A percentile compares a stretch with the other conserved stretches of the same genome.
phyloP scores from a whole-genome alignment of 1,140 invertebrate genomes.

The Bombus polaris region DNA sequence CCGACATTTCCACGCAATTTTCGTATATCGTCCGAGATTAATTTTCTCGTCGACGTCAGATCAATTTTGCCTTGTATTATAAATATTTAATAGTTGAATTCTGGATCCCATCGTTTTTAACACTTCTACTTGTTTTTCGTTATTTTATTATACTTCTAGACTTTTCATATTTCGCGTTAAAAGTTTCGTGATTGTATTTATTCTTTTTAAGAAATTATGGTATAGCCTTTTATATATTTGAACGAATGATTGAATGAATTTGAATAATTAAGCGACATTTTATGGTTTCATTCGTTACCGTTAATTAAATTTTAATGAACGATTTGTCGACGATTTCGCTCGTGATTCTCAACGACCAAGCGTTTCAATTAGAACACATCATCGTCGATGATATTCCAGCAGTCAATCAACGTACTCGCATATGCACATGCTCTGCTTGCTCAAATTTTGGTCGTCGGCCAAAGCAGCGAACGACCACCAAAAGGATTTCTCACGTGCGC shows the following conservation, averaged over 20 bases:
- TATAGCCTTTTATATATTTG: no score
- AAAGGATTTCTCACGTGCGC: neutral
- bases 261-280: neutral
- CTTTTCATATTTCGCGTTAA: no score
- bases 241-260: no score
- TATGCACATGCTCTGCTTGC: no score
- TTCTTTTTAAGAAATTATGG: no score
- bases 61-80: neutral
- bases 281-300: neutral
- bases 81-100: neutral
- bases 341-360: no score
- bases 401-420: neutral
- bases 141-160: neutral
- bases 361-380: no score
- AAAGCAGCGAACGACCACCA: neutral
- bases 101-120: neutral
- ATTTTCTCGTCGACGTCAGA: neutral
- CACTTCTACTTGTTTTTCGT: neutral
- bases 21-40: neutral
- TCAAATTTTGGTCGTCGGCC: slow-evolving; percentile 25
- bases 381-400: neutral
- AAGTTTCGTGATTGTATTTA: no score
- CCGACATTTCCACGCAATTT: neutral
- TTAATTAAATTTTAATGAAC: neutral
- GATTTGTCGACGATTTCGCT: neutral